Evolutionary conservation across 2,888 invertebrate genomes (phyloP), one percentile per base, ranked within the genome.

Genomic region (Nemurella pictetii): DNA sequence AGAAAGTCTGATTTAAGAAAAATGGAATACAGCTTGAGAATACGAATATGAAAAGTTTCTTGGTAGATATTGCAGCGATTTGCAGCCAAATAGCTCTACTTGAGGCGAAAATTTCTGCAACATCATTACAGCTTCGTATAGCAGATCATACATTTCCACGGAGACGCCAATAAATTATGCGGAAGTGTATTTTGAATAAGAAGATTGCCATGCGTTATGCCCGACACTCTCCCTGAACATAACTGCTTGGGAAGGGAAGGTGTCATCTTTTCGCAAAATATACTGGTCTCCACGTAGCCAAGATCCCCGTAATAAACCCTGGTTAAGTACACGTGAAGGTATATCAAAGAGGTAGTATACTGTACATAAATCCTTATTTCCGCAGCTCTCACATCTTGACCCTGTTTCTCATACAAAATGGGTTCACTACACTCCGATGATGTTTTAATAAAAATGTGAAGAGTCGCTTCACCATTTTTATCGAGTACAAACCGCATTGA

Each of bases 341-440:
- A 35, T 32, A 80, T 80, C 30, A 32, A n/a, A 36, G 25, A 35
- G 36, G 80, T 29, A 80, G 32, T 35, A n/a, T n/a, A 80, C 35
- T 35, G 80, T n/a, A n/a, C 26, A 80, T 80, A 80, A 80, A 80
- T 80, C 80, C 36, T 80, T 80, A 30, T 80, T 35, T 80, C 28
- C 26, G 28, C 80, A 7, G 32, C 80, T 30, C 80, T 35, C 55
- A n/a, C 80, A 26, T 35, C 80, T 80, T 80, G 80, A 80, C 80
- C 80, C 80, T 75, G 75, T 75, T 75, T 75, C 28, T 55, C 55
- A 55, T 55, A 55, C 55, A 55, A 20, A 55, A 55, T 55, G 55
- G 55, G 55, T 55, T 55, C 55, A 55, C 55, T 20, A 55, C 15
- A 55, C 55, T 55, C 55, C 3, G 20, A 55, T 55, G 75, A 75